These are phyloP conservation scores for Scophthalmus maximus DNA, from an alignment of 2,113 vertebrate genomes.

Conservation along the genomic window DNA sequence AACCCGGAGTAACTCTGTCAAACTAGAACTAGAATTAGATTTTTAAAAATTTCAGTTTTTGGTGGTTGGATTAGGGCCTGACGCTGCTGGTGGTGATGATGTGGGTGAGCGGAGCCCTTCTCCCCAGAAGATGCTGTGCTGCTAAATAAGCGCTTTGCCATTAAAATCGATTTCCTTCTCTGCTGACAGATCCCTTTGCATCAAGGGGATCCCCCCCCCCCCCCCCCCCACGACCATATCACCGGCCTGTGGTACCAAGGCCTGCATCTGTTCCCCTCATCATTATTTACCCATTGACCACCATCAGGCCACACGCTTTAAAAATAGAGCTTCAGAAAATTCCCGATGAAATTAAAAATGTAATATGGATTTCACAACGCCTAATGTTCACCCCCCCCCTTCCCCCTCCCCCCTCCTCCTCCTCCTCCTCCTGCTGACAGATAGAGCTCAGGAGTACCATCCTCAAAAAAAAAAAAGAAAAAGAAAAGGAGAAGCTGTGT, in stretches of 20 bases:
- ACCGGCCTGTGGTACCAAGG: constrained; percentile 26
- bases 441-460: constrained; percentile 4
- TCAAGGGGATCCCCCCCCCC: constrained; percentile 41
- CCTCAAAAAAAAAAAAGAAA: constrained; percentile 19
- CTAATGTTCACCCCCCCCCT: neutral
- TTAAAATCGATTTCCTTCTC: constrained; percentile 50
- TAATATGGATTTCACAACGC: constrained; percentile 33
- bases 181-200: constrained; percentile 62
- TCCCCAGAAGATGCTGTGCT: too few species aligned
- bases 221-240: constrained; percentile 14
- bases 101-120: neutral
- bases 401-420: neutral
- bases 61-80: neutral
- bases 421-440: constrained; percentile 2
- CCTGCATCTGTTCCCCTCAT: constrained; percentile 73
- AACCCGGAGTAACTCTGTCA: too few species aligned
- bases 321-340: constrained; percentile 65
- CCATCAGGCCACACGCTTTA: constrained; percentile 37
- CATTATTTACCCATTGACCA: constrained; percentile 59
- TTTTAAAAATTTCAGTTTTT: too few species aligned
- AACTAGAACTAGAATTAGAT: too few species aligned
- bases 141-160: constrained; percentile 24
- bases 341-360: constrained; percentile 55
- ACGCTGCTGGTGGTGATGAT: neutral
- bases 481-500: constrained; percentile 17